These are phyloP conservation scores for Eilema depressum DNA, from an alignment of 2,888 invertebrate species.

Conservation along the genomic window DNA sequence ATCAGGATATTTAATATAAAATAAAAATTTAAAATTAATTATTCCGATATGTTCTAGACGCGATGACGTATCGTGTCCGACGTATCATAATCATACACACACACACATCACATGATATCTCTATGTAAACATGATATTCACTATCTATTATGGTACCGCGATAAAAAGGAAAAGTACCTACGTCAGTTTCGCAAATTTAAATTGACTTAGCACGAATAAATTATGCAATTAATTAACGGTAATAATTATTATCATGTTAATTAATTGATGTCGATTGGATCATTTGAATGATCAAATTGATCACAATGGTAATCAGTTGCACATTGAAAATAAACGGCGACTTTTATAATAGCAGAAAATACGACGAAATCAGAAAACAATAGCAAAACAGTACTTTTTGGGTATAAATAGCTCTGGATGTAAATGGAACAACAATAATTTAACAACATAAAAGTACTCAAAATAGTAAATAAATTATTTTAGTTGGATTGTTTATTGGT, in stretches of 20 bases:
- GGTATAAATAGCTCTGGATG: too few species aligned
- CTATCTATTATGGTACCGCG: not conserved
- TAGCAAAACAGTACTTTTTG: too few species aligned
- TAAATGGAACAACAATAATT: too few species aligned
- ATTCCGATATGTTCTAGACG: not conserved
- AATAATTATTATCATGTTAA: not conserved
- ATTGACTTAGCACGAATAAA: not conserved
- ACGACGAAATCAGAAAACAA: not conserved
- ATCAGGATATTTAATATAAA: too few species aligned
- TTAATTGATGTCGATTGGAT: not conserved
- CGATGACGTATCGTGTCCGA: slow-evolving; percentile 5
- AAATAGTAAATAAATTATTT: too few species aligned
- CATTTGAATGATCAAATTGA: not conserved
- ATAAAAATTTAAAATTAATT: too few species aligned
- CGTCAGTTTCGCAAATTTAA: not conserved
- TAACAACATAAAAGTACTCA: too few species aligned
- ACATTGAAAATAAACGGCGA: not conserved
- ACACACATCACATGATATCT: not conserved
- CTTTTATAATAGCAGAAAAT: not conserved
- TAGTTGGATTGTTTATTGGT: too few species aligned
- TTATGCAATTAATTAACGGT: not conserved
- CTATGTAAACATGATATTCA: not conserved
- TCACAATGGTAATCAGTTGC: not conserved
- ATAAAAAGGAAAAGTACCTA: not conserved
- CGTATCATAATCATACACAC: not conserved